phyloP scores from a whole-genome alignment of 64 coral and sea anemone genomes.

The Trachythela sp. region DNA sequence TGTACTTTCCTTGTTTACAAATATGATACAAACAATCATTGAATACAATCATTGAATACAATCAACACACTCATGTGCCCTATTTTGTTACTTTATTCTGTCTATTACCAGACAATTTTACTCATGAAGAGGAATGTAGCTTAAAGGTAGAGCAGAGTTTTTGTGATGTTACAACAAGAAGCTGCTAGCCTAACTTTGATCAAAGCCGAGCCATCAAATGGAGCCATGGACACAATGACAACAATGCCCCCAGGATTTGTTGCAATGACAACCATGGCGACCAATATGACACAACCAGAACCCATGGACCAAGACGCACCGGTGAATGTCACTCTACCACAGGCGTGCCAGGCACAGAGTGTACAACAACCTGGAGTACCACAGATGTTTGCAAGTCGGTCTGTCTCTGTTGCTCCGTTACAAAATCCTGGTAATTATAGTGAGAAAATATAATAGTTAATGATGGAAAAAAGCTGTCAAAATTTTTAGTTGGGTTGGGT shows the following conservation, averaged over 20 bases:
- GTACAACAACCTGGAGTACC: background rate
- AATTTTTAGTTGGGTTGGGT: no score
- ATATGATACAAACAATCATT: no score
- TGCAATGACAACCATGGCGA: background rate
- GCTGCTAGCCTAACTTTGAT: background rate
- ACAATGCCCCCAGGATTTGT: background rate
- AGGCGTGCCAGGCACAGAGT: background rate
- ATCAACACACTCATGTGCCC: no score
- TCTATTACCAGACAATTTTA: background rate
- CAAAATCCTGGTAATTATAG: background rate
- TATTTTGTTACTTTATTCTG: background rate
- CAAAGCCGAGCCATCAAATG: constrained; percentile 11
- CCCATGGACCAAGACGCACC: constrained; percentile 18
- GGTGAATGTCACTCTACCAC: background rate
- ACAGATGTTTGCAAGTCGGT: background rate
- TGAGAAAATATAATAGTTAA: background rate
- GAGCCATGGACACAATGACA: background rate
- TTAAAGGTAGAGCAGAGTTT: background rate
- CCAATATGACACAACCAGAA: background rate
- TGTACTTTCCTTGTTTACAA: no score
- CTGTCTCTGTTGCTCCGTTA: background rate
- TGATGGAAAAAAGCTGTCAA: background rate
- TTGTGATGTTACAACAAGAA: constrained; percentile 23
- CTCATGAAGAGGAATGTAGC: background rate
- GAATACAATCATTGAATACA: background rate